Evolutionary conservation across 1,140 invertebrate genomes (phyloP).

Genomic region (Micrasema longulum): DNA sequence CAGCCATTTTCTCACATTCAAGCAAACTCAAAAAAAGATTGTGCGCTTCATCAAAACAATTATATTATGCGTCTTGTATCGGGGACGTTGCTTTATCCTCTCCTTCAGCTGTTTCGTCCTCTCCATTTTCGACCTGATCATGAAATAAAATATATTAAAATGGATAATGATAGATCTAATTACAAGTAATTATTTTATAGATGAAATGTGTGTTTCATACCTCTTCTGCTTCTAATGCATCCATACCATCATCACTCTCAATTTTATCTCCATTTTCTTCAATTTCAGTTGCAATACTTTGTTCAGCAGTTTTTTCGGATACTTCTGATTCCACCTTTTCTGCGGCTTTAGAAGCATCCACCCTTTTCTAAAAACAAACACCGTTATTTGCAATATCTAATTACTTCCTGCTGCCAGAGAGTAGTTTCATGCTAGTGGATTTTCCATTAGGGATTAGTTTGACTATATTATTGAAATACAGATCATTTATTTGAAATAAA

Average conservation of each 20-base stretch:
- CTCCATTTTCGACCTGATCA: conserved; percentile 49
- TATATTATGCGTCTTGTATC: conserved; percentile 43
- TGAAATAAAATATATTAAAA: not conserved
- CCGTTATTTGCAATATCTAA: no score
- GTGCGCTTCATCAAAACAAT: no score
- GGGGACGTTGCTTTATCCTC: conserved; percentile 53
- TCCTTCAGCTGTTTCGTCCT: conserved; percentile 49
- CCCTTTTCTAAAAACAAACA: conserved; percentile 44
- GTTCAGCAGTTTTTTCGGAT: conserved; percentile 48
- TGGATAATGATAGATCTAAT: no score
- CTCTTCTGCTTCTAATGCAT: conserved; percentile 48
- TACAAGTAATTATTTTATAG: no score
- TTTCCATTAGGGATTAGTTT: no score
- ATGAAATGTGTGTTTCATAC: conserved; percentile 41
- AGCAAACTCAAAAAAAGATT: no score
- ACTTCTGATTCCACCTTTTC: conserved; percentile 45
- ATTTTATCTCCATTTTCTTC: conserved; percentile 53
- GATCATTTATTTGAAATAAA: not conserved
- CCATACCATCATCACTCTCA: conserved; percentile 53
- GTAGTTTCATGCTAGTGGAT: no score
- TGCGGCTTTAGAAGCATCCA: conserved; percentile 46
- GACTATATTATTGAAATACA: not conserved
- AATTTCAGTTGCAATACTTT: conserved; percentile 43
- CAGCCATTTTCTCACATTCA: no score
- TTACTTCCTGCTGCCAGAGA: no score